Base-by-base conservation (phyloP, 1,140 invertebrate genomes). In the Saccostrea cuccullata region DNA sequence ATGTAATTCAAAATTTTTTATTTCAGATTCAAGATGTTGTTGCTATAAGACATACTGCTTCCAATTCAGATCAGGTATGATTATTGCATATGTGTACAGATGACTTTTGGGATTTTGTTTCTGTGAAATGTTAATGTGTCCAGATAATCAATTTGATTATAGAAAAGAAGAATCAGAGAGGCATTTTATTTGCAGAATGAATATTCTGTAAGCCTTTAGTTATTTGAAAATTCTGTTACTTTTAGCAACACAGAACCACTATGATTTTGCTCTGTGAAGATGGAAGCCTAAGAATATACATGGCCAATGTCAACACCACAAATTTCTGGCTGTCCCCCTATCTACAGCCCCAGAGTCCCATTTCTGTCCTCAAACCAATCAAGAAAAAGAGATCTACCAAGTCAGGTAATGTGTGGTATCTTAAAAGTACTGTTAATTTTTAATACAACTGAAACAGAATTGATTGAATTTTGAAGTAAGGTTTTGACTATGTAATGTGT, bases 241-340 rank as follows among this genome's bases (percentile, higher is more conserved):
- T 85, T 56, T 12, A 88, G 47, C 91, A 98, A 93, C 96, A 97
- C 92, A 96, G 98, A 92, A 99, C 98, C 0, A 99, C 98, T 0
- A 95, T 99, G 55, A 98, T 99, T 85, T 94, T 99, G 0, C 95
- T 99, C 5, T 99, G 98, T 95, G 98, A 99, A 95, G 98, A 99
- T 96, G 98, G 98, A 40, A 99, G 98, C 93, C 95, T 99, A 47
- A 96, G 98, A 84, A 99, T 99, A 94, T 96, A 96, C 92, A 96
- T 95, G 94, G 96, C 96, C 20, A 95, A 96, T 87, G 93, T 95
- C 4, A 96, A 96, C 67, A 93, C 94, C 56, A 96, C 96, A 26
- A 95, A 95, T 88, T 96, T 94, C 91, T 96, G 96, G 96, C 91
- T 96, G 87, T 94, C 93, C 26, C 94, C 93, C 12, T 92, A 89